Conservation (phyloP, 2,113 vertebrate species). For the Piprites chloris region DNA sequence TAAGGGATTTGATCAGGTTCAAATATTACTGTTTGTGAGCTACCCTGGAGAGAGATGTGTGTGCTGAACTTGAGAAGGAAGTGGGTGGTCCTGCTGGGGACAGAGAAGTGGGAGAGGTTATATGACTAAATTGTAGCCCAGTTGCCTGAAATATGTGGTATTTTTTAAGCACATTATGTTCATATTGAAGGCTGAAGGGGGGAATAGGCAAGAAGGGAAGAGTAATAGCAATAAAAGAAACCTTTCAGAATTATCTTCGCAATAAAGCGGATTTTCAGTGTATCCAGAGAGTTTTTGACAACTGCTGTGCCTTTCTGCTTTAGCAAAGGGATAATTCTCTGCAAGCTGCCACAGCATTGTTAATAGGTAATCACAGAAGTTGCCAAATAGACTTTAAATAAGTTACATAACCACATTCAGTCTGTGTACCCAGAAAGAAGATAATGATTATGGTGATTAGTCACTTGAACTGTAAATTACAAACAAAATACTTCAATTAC, state of each 20-base stretch:
- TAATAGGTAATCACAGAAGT: background rate
- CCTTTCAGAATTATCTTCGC: background rate
- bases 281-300: background rate
- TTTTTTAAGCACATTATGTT: background rate
- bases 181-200: background rate
- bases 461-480: conserved; percentile 14
- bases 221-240: background rate
- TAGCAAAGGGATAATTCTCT: background rate
- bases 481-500: background rate
- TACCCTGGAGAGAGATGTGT: background rate
- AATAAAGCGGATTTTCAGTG: background rate
- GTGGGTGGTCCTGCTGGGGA: background rate
- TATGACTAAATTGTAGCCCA: background rate
- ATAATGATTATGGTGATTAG: background rate
- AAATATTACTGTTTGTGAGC: background rate
- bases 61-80: background rate
- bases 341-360: background rate
- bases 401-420: conserved; percentile 18
- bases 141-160: background rate
- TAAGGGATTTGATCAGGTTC: background rate
- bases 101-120: background rate
- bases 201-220: background rate
- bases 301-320: background rate
- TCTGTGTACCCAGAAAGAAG: background rate
- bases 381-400: background rate